Evolutionary conservation across 37 sponge, comb jelly and placozoan genomes (phyloP), one percentile per base, ranked within the genome.

Genomic region (Eunapius fragilis): DNA sequence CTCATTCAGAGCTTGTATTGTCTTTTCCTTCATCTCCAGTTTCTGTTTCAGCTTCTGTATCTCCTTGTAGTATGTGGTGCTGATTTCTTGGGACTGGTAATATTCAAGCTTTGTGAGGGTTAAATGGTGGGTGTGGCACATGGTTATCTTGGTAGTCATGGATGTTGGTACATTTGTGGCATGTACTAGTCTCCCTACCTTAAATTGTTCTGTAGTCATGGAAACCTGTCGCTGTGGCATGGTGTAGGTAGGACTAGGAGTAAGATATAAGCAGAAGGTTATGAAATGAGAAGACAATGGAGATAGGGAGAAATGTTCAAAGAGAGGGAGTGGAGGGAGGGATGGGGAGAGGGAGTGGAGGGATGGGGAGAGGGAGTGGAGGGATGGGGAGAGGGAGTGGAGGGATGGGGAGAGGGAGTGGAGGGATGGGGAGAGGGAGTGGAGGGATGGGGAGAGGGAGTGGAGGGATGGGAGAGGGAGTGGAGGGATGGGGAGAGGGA

Each of bases 31-130:
- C 36, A 0, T 38, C 38, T 85, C 76, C 70, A 81, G 31, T 25
- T 69, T 6, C 5, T 70, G 78, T 24, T 76, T 80, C 27, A 85
- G 26, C 13, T 33, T 23, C n/a, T 76, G 17, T 31, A 90, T 3
- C 37, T 90, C 76, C 31, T 81, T 85, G 45, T 85, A 76, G 7
- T 76, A 77, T 22, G 19, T 37, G 74, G 34, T 31, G 24, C 75
- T 48, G 33, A 68, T 69, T 13, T 28, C 68, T 48, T 81, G 87
- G 14, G 81, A 50, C 37, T 58, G 35, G 10, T 77, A 76, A 19
- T 23, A 75, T 25, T 35, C 45, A 30, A 28, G 19, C 69, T 81
- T 58, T 58, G 6, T 41, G 41, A 41, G 41, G n/a, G n/a, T n/a
- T n/a, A n/a, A n/a, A n/a, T n/a, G n/a, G n/a, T n/a, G n/a, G n/a